Evolutionary conservation across 2,888 invertebrate species (phyloP).

Genomic region (Zaprionus bogoriensis): DNA sequence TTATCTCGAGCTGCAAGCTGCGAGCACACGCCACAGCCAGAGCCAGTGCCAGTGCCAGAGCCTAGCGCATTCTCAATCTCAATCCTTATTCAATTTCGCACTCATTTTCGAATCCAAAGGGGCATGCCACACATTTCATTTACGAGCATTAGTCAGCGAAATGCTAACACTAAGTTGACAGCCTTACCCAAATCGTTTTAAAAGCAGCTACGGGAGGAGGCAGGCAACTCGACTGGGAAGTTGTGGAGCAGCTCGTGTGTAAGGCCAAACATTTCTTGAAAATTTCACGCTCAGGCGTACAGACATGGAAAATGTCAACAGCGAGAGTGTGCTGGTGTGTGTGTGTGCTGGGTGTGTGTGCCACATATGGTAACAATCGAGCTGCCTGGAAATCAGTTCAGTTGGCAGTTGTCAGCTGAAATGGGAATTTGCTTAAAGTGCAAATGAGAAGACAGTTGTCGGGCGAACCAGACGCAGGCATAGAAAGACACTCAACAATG

Average conservation of each 20-base stretch:
- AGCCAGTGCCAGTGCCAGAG: background rate
- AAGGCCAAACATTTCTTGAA: constrained; percentile 30
- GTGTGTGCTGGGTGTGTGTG: constrained; percentile 11
- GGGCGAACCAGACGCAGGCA: constrained; percentile 20
- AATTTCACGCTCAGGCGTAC: constrained; percentile 41
- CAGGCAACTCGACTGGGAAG: background rate
- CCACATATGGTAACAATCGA: constrained; percentile 42
- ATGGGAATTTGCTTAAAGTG: constrained; percentile 46
- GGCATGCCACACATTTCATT: constrained; percentile 17
- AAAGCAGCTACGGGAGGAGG: constrained; percentile 14
- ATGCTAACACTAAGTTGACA: constrained; percentile 52
- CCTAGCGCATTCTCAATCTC: background rate
- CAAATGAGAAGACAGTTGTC: constrained; percentile 45
- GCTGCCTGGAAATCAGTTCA: constrained; percentile 49
- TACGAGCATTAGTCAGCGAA: constrained; percentile 40
- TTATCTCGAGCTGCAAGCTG: background rate
- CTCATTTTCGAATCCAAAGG: constrained; percentile 5
- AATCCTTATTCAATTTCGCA: background rate
- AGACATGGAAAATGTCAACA: constrained; percentile 14
- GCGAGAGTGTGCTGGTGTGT: constrained; percentile 13
- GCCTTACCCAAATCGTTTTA: constrained; percentile 26
- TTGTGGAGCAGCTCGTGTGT: background rate
- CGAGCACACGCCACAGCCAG: background rate
- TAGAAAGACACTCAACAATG: constrained; percentile 25
- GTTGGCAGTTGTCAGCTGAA: constrained; percentile 40